Conservation (phyloP, 2,113 vertebrate genomes). For the Channa maculata region DNA sequence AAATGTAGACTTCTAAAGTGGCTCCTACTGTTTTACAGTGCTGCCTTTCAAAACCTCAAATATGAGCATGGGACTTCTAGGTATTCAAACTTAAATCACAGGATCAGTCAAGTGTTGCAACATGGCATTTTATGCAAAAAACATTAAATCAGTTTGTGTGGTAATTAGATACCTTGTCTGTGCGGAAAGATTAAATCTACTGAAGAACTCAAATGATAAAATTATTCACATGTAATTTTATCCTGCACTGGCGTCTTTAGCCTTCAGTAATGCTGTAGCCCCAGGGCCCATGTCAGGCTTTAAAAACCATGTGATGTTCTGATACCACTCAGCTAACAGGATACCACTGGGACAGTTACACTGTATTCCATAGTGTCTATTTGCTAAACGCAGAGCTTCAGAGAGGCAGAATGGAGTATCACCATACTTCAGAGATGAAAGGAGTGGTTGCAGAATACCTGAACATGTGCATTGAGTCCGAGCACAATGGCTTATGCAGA, state of each 20-base stretch:
- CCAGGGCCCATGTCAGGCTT: background rate
- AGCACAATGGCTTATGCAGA: background rate
- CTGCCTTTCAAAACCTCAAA: background rate
- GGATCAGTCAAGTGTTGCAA: conserved; percentile 16
- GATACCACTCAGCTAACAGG: background rate
- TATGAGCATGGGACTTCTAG: background rate
- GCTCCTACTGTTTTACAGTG: too few relatives aligned
- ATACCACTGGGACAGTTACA: background rate
- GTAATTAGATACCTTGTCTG: background rate
- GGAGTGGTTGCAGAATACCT: background rate
- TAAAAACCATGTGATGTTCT: conserved; percentile 5
- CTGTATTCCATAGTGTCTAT: background rate
- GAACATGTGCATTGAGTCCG: background rate
- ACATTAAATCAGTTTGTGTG: conserved; percentile 14
- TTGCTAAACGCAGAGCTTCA: background rate
- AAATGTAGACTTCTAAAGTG: too few relatives aligned
- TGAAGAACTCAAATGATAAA: background rate
- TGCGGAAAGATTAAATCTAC: background rate
- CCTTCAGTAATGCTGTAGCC: background rate
- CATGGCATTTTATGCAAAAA: background rate
- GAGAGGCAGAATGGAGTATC: conserved; percentile 27
- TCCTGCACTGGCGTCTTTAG: conserved; percentile 6
- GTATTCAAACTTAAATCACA: conserved; percentile 13
- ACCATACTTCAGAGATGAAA: conserved; percentile 15
- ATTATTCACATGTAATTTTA: background rate